Evolutionary conservation across 2,888 invertebrate genomes (phyloP).

Genomic region (Melanostoma scalare): DNA sequence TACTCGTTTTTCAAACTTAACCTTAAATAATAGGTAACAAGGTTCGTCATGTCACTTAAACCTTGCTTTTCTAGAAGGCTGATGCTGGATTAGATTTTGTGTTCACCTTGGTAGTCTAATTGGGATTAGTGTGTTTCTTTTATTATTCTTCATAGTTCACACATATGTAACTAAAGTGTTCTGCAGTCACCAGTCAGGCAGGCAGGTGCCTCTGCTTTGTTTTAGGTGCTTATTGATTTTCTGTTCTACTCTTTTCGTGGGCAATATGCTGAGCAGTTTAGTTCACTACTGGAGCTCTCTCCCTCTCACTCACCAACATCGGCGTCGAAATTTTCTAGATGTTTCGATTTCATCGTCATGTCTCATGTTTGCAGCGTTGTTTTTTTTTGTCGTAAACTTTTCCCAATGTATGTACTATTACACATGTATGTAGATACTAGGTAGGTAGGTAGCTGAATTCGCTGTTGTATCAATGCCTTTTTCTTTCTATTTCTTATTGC

Average conservation of each 20-base stretch:
- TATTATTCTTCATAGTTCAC: background rate
- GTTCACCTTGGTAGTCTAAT: slow-evolving; percentile 8
- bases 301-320: slow-evolving; percentile 32
- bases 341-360: slow-evolving; percentile 64
- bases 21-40: slow-evolving; percentile 32
- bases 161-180: slow-evolving; percentile 4
- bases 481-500: too few relatives aligned
- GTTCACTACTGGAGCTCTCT: slow-evolving; percentile 23
- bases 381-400: slow-evolving; percentile 6
- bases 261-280: slow-evolving; percentile 41
- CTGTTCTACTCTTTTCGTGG: slow-evolving; percentile 58
- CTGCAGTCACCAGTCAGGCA: background rate
- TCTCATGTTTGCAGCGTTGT: slow-evolving; percentile 63
- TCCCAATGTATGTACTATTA: background rate
- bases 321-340: slow-evolving; percentile 59
- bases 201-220: slow-evolving; percentile 30
- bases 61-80: background rate
- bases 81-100: background rate
- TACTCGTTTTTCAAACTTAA: slow-evolving; percentile 51
- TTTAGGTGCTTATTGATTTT: slow-evolving; percentile 68
- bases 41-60: background rate
- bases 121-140: background rate
- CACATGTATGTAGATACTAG: background rate
- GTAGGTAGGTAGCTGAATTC: too few relatives aligned
- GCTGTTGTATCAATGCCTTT: too few relatives aligned